Evolutionary conservation across 2,888 invertebrate species (phyloP), one percentile per base, ranked within the genome.

Genomic region (Disparrhopalites patrizii): DNA sequence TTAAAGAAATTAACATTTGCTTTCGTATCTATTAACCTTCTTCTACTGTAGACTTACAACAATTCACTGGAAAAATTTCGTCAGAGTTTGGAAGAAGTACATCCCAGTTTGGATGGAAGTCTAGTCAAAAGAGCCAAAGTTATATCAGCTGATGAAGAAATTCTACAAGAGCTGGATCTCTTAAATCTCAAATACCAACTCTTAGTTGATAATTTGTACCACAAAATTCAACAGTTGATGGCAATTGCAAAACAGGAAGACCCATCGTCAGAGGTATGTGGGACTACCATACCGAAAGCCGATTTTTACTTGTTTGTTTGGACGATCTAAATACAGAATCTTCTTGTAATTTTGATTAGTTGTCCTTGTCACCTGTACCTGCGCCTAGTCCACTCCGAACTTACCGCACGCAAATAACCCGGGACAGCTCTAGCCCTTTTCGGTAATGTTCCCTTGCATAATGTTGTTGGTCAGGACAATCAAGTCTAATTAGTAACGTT

Each of bases 21-120:
- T 36, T 23, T 47, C 43, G n/a, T n/a, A n/a, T 54, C 31, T 55
- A 55, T 55, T 55, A 55, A 55, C 55, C 33, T 20, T 23, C 23
- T 18, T 31, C 47, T 65, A 63, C 50, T 43, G 67, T 87, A 93
- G 92, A 90, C 90, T 79, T 90, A 91, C 84, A 88, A 90, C 80
- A 87, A 88, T 79, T 86, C 90, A 78, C 87, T 92, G 79, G 88
- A 89, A 81, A 87, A 88, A 73, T 95, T 90, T 83, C 85, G 87
- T 71, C 91, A 91, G 77, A 85, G 86, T 81, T 84, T 93, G 73
- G 86, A 87, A 77, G 90, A 91, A 77, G 84, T 88, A 60, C 91
- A 90, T 77, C 91, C 91, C 2, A 90, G 89, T 66, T 79, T 90
- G 78, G 91, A 91, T 81, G 85, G 82, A 67, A 81, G 76, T 71